Evolutionary conservation across 2,888 invertebrate species (phyloP).

Genomic region (Hofmannophila pseudospretella): DNA sequence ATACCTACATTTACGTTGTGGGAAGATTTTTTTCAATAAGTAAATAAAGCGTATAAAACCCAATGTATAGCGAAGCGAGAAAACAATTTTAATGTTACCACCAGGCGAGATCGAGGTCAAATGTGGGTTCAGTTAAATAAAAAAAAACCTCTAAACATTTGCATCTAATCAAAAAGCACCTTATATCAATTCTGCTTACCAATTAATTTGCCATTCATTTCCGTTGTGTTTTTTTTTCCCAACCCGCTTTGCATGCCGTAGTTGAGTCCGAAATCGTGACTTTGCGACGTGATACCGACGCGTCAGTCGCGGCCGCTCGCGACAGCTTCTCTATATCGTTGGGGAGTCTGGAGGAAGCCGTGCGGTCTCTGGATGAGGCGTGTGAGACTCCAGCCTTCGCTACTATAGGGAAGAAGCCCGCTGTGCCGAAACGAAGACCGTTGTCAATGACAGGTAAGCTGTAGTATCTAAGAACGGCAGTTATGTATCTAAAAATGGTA

Average conservation of each 20-base stretch:
- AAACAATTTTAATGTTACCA: no score
- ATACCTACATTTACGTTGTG: no score
- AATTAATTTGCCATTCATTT: conserved; percentile 14
- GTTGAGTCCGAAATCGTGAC: conserved; percentile 75
- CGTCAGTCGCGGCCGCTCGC: conserved; percentile 59
- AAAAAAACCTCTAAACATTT: no score
- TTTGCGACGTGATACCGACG: conserved; percentile 71
- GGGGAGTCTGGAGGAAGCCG: conserved; percentile 68
- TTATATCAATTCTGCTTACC: no score
- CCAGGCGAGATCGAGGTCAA: no score
- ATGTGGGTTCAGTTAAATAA: no score
- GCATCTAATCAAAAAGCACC: no score
- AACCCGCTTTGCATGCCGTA: conserved; percentile 46
- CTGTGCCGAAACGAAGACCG: conserved; percentile 75
- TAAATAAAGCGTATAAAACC: no score
- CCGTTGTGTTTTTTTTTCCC: conserved; percentile 27
- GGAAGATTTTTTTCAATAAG: no score
- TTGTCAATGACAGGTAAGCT: conserved; percentile 80
- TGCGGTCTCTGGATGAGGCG: conserved; percentile 62
- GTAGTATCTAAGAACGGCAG: no score
- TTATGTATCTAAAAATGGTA: no score
- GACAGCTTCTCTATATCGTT: conserved; percentile 71
- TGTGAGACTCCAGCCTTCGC: conserved; percentile 60
- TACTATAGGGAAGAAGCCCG: conserved; percentile 69
- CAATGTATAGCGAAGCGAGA: no score